Conservation (phyloP, 2,888 invertebrate species). For the Aphidoletes aphidimyza region DNA sequence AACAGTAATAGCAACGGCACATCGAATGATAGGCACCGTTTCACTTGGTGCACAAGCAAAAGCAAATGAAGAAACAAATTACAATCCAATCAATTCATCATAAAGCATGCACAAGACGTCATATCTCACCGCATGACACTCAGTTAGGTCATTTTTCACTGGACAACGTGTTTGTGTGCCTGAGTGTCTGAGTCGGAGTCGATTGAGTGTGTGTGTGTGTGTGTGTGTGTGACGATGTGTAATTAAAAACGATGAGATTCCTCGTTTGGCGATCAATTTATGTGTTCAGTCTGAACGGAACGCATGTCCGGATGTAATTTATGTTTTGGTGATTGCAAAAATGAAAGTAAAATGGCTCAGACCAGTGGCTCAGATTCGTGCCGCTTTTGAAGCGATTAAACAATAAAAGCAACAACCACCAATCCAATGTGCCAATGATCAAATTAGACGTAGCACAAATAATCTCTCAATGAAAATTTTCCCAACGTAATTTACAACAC, state of each 20-base stretch:
- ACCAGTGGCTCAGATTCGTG: background rate
- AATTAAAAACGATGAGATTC: conserved; percentile 42
- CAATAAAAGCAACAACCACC: too few species aligned
- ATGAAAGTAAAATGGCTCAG: conserved; percentile 34
- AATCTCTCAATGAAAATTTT: too few species aligned
- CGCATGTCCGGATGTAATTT: conserved; percentile 39
- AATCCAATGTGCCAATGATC: too few species aligned
- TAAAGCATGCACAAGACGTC: background rate
- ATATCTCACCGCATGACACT: conserved; percentile 9
- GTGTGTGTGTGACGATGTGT: background rate
- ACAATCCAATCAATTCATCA: conserved; percentile 30
- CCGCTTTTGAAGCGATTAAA: background rate
- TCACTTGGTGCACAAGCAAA: background rate
- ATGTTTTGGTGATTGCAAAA: conserved; percentile 30
- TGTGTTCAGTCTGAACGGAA: background rate
- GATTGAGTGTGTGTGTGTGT: too few species aligned
- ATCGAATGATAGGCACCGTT: background rate
- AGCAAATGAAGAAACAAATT: background rate
- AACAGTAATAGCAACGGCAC: too few species aligned
- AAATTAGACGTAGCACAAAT: too few species aligned
- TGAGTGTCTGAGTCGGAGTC: too few species aligned
- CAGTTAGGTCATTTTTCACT: too few species aligned
- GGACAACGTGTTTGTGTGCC: too few species aligned
- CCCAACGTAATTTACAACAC: too few species aligned
- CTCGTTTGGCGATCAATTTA: background rate